Conservation (phyloP, 2,888 invertebrate species). For the Hybos culiciformis region DNA sequence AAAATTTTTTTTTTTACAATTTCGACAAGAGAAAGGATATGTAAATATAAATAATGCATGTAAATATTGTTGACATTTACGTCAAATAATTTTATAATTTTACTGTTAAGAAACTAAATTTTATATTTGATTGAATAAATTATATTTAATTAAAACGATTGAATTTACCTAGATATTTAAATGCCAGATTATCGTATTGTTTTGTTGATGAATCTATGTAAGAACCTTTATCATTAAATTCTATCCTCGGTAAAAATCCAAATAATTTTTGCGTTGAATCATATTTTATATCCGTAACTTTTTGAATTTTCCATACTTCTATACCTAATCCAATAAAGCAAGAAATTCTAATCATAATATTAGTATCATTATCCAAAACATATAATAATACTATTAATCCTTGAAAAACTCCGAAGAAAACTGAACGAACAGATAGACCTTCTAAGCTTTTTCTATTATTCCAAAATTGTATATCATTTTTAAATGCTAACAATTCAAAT, state of each 20-base stretch:
- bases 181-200: slow-evolving; percentile 88
- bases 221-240: slow-evolving; percentile 87
- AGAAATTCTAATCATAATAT: slow-evolving; percentile 85
- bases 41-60: too few species aligned
- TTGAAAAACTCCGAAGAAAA: slow-evolving; percentile 97
- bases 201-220: slow-evolving; percentile 90
- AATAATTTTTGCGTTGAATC: slow-evolving; percentile 59
- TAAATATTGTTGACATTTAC: too few species aligned
- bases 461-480: slow-evolving; percentile 99
- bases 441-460: slow-evolving; percentile 92
- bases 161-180: slow-evolving; percentile 88
- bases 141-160: too few species aligned
- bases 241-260: slow-evolving; percentile 65
- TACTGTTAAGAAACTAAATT: too few species aligned
- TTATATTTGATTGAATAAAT: too few species aligned
- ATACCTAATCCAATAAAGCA: slow-evolving; percentile 91
- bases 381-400: slow-evolving; percentile 89
- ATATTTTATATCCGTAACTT: slow-evolving; percentile 74
- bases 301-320: slow-evolving; percentile 98
- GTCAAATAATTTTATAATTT: too few species aligned
- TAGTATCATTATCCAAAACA: slow-evolving; percentile 97
- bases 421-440: slow-evolving; percentile 92
- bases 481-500: slow-evolving; percentile 97
- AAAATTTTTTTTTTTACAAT: too few species aligned
- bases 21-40: too few species aligned